A percentile compares a stretch with the other conserved stretches of the same genome.
Conservation (phyloP, 1,140 invertebrate species). For the Archegozetes longisetosus region DNA sequence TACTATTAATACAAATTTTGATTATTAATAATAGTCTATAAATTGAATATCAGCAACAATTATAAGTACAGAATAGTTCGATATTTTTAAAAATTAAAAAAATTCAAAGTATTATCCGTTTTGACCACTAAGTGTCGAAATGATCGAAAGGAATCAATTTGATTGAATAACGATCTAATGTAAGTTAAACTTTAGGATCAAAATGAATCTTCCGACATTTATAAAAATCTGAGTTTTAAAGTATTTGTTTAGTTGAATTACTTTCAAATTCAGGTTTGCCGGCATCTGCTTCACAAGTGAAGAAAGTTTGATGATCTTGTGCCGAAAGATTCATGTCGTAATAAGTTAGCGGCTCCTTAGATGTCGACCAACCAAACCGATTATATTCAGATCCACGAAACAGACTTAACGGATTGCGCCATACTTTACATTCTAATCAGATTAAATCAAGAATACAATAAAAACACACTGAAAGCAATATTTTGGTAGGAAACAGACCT, state of each 20-base stretch:
- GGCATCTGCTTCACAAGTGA: constrained; percentile 77
- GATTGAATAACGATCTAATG: constrained; percentile 12
- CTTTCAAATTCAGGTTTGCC: constrained; percentile 84
- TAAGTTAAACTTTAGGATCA: constrained; percentile 3
- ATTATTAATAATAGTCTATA: too few species aligned
- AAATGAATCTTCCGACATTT: too few species aligned
- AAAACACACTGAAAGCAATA: not conserved
- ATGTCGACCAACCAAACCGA: constrained; percentile 71
- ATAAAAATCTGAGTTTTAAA: not conserved
- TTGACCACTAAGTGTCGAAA: too few species aligned
- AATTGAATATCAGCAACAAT: too few species aligned
- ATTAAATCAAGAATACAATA: not conserved
- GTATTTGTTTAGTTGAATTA: constrained; percentile 27
- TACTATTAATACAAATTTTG: too few species aligned
- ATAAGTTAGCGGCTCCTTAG: constrained; percentile 89
- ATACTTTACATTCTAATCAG: constrained; percentile 80
- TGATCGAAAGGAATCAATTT: constrained; percentile 15
- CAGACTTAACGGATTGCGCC: constrained; percentile 89
- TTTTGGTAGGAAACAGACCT: not conserved
- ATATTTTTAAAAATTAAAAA: too few species aligned
- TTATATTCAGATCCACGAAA: constrained; percentile 93
- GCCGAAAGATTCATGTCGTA: constrained; percentile 99
- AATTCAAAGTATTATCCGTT: too few species aligned
- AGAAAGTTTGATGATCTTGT: constrained; percentile 97
- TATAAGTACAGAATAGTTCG: too few species aligned